Evolutionary conservation across 1,140 invertebrate genomes (phyloP), one percentile per base, ranked within the genome.

Genomic region (Ditylenchus dipsaci): DNA sequence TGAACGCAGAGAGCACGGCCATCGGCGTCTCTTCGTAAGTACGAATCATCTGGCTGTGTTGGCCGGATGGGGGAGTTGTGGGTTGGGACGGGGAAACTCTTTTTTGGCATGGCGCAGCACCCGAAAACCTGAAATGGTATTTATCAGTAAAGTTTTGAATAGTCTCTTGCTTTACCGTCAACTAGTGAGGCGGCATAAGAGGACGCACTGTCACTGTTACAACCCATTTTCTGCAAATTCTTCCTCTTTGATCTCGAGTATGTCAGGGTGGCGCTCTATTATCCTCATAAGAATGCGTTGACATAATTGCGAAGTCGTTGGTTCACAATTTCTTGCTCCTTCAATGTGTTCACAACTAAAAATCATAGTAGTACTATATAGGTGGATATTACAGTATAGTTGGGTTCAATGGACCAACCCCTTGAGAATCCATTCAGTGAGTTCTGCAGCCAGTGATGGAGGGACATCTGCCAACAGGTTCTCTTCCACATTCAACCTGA

Each of bases 381-480:
- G 11, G 43, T 45, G 43, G n/a, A 21, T 5, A 53, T 53, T 53
- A 17, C 15, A 26, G 49, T 15, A 53, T 26, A 53, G n/a, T 53
- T 53, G 3, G 49, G 3, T 7, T 21, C 15, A 3, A 53, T 7
- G 15, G 49, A 53, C 49, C 15, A 53, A 74, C 72, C 30, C 58
- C 58, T 15, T 77, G 74, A 19, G 64, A 59, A 56, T 78, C 72
- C 76, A 75, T 75, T 15, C 75, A 45, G 43, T 66, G 11, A 76
- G 53, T 76, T 76, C 75, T 1, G 72, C 76, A 13, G 75, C 75
- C 30, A 76, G 47, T 13, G 75, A 78, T 17, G 75, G 75, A 63
- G 53, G 58, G 26, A 58, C 75, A 53, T 69, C 60, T 9, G 74
- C 76, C 26, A 76, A 56, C 15, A 76, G 47, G 66, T 47, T 64